Conservation (phyloP, 2,797 vertebrate species). For the Enoplosus armatus region DNA sequence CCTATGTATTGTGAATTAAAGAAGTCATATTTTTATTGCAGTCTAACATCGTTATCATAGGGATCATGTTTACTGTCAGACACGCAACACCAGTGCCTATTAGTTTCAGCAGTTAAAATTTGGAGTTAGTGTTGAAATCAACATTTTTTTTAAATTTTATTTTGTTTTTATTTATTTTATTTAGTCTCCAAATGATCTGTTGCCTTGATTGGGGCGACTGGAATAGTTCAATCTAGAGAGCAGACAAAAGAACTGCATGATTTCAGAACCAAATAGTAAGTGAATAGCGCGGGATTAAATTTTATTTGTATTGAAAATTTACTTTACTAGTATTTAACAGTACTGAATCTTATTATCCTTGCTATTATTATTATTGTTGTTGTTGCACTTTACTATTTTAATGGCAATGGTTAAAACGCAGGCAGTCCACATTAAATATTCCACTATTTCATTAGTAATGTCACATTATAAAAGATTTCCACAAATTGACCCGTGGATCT, state of each 20-base stretch:
- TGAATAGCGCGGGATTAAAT: background rate
- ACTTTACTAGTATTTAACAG: background rate
- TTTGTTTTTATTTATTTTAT: background rate
- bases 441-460: background rate
- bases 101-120: background rate
- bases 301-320: background rate
- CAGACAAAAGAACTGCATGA: slow-evolving; percentile 22
- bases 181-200: background rate
- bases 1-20: slow-evolving; percentile 1
- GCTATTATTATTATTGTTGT: slow-evolving; percentile 1
- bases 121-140: background rate
- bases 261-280: background rate
- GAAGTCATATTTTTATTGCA: background rate
- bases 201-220: background rate
- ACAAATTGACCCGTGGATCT: slow-evolving; percentile 22
- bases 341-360: background rate
- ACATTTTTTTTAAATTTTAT: background rate
- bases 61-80: background rate
- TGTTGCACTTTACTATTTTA: background rate
- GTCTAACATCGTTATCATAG: background rate
- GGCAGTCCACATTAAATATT: background rate
- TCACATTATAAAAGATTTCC: slow-evolving; percentile 8
- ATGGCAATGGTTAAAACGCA: background rate
- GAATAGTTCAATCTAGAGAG: background rate
- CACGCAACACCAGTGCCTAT: background rate